These are phyloP conservation scores for Sarcophilus harrisii DNA, from an alignment of 2,797 vertebrate genomes.

Conservation along the genomic window DNA sequence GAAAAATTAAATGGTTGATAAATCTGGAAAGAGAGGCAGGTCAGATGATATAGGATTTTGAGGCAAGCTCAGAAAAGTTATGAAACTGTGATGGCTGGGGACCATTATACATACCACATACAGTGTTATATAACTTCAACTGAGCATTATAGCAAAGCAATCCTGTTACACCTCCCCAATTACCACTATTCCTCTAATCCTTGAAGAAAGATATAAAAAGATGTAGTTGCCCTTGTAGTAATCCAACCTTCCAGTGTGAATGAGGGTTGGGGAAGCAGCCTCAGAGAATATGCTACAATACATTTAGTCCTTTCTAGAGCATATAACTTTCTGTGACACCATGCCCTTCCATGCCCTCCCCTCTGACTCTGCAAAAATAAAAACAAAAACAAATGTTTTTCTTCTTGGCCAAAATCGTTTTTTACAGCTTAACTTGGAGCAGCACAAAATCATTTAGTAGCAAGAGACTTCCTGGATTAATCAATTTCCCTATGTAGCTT, in stretches of 20 bases:
- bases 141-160: neutral
- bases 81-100: neutral
- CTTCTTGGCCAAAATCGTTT: neutral
- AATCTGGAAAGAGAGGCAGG: neutral
- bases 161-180: neutral
- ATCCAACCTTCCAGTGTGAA: neutral
- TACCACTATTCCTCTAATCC: neutral
- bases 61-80: neutral
- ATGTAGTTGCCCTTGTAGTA: neutral
- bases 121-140: neutral
- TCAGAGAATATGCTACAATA: neutral
- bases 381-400: neutral
- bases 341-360: neutral
- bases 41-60: neutral
- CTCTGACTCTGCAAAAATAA: neutral
- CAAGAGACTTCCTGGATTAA: neutral
- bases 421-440: neutral
- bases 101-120: neutral
- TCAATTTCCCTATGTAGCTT: neutral
- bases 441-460: neutral
- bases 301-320: neutral
- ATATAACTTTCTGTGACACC: neutral
- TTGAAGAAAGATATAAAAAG: neutral
- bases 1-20: neutral
- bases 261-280: neutral